These are phyloP conservation scores for Pangasius sanitwongsei DNA, from an alignment of 2,797 vertebrate species.

Conservation along the genomic window DNA sequence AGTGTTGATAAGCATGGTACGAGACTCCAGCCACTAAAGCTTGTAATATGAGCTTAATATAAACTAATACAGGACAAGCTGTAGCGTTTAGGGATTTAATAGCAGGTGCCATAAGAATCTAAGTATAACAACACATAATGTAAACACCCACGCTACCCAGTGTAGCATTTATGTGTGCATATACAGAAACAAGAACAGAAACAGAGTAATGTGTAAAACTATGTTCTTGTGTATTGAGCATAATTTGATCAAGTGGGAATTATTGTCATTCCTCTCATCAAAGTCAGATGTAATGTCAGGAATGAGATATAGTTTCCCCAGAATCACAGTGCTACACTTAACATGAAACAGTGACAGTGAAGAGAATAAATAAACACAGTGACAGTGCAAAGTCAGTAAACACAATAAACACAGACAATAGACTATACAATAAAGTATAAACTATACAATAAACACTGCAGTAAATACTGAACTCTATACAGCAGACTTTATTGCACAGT, in stretches of 20 bases:
- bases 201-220: background rate
- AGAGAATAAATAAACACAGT: background rate
- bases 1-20: background rate
- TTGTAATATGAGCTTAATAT: background rate
- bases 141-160: background rate
- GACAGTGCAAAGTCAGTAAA: background rate
- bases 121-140: background rate
- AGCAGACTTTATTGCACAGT: background rate
- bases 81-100: slow-evolving; percentile 1
- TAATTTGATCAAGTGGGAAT: background rate
- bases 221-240: background rate
- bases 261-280: background rate
- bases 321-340: background rate
- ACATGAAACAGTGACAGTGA: background rate
- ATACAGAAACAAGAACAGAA: background rate
- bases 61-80: background rate
- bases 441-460: background rate
- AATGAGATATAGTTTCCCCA: background rate
- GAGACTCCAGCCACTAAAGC: background rate
- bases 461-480: background rate
- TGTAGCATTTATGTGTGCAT: background rate
- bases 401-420: background rate
- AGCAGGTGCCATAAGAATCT: background rate
- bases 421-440: background rate
- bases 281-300: background rate